Percentiles rank a stretch among this genome's conserved stretches.
Conservation (phyloP, 2,888 invertebrate species). For the Pimpla rufipes region DNA sequence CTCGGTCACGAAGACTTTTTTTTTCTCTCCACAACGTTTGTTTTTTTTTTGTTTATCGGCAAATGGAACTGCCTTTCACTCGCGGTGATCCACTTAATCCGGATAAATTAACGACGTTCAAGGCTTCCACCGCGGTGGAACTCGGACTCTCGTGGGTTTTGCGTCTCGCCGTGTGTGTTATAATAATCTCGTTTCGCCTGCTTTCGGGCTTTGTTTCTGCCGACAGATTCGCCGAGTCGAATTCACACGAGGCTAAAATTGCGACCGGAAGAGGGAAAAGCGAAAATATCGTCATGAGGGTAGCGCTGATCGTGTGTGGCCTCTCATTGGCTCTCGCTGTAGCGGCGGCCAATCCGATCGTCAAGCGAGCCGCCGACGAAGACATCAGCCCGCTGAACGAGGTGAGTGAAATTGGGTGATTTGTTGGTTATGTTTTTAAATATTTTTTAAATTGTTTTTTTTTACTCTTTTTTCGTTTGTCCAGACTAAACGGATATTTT, state of each 20-base stretch:
- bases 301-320: conserved; percentile 73
- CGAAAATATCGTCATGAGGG: conserved; percentile 77
- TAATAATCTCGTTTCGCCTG: too few species aligned
- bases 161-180: background rate
- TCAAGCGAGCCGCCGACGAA: conserved; percentile 79
- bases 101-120: conserved; percentile 50
- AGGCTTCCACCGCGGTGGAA: background rate
- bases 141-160: background rate
- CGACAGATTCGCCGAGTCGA: too few species aligned
- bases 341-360: conserved; percentile 77
- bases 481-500: background rate
- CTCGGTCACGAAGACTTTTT: too few species aligned
- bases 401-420: conserved; percentile 75
- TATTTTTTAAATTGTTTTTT: background rate
- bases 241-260: too few species aligned
- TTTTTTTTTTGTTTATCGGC: conserved; percentile 17
- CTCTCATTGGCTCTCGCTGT: conserved; percentile 74
- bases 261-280: conserved; percentile 38
- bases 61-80: conserved; percentile 59
- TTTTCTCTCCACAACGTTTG: background rate
- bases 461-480: background rate
- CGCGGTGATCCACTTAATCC: conserved; percentile 59
- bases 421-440: background rate
- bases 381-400: conserved; percentile 83
- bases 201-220: background rate